Evolutionary conservation across 64 coral and sea anemone genomes (phyloP).

Genomic region (Stylophora pistillata): DNA sequence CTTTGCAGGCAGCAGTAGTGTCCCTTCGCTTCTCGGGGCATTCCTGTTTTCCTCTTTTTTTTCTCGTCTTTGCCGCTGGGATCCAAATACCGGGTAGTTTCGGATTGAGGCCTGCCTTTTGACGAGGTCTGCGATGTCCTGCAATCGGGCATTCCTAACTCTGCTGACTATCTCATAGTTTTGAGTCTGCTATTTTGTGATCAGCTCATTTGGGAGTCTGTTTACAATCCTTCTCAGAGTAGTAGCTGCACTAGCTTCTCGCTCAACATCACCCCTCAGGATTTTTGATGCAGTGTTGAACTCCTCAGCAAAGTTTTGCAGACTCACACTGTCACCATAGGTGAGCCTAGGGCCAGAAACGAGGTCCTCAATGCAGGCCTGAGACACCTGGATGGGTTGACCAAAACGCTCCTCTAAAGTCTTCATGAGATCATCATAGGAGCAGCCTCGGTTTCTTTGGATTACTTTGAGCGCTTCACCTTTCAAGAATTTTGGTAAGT

Average conservation of each 20-base stretch:
- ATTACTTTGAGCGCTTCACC: constrained; percentile 40
- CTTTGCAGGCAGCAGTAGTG: neutral
- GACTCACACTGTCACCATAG: constrained; percentile 34
- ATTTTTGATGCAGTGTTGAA: no score
- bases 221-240: constrained; percentile 29
- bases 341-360: constrained; percentile 23
- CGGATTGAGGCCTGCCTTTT: constrained; percentile 31
- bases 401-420: constrained; percentile 30
- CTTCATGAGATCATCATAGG: neutral
- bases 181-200: constrained; percentile 36
- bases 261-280: no score
- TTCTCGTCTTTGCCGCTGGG: constrained; percentile 11
- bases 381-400: constrained; percentile 24
- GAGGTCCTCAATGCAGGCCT: constrained; percentile 41
- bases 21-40: neutral
- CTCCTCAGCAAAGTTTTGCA: no score
- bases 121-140: constrained; percentile 33
- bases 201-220: constrained; percentile 35
- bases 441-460: constrained; percentile 40
- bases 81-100: constrained; percentile 43
- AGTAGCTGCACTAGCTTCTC: constrained; percentile 24
- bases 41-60: neutral
- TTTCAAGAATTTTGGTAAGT: constrained; percentile 32
- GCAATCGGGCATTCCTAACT: constrained; percentile 4
- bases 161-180: constrained; percentile 35